Conservation (phyloP, 2,888 invertebrate genomes). For the Polyommatus icarus region DNA sequence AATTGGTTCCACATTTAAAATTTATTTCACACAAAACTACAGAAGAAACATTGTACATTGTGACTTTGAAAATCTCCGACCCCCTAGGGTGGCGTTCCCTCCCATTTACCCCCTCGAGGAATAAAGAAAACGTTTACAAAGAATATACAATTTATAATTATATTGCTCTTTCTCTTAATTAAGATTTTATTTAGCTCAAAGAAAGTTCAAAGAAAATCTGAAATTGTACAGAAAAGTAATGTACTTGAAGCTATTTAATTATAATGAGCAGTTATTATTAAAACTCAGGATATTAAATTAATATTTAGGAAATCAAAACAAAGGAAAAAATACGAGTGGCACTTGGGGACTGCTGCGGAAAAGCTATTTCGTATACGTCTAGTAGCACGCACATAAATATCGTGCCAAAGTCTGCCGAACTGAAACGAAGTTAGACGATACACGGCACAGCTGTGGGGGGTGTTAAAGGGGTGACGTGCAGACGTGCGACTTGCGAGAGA, state of each 20-base stretch:
- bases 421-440: no score
- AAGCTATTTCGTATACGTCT: no score
- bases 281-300: no score
- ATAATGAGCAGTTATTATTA: neutral
- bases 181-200: neutral
- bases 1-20: neutral
- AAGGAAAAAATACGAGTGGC: no score
- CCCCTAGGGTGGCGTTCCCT: neutral
- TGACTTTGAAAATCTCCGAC: neutral
- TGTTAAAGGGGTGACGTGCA: no score
- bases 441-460: no score
- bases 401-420: no score
- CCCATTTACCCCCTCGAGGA: neutral
- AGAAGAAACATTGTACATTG: neutral
- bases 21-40: neutral
- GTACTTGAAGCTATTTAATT: neutral
- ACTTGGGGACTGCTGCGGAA: no score
- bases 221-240: neutral
- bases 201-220: constrained; percentile 3
- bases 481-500: no score
- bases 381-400: no score
- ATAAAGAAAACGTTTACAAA: constrained; percentile 13
- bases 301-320: no score
- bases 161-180: constrained; percentile 8
- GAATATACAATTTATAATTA: constrained; percentile 18